Evolutionary conservation across 2,797 vertebrate genomes (phyloP), one percentile per base, ranked within the genome.

Genomic region (Prionace glauca): DNA sequence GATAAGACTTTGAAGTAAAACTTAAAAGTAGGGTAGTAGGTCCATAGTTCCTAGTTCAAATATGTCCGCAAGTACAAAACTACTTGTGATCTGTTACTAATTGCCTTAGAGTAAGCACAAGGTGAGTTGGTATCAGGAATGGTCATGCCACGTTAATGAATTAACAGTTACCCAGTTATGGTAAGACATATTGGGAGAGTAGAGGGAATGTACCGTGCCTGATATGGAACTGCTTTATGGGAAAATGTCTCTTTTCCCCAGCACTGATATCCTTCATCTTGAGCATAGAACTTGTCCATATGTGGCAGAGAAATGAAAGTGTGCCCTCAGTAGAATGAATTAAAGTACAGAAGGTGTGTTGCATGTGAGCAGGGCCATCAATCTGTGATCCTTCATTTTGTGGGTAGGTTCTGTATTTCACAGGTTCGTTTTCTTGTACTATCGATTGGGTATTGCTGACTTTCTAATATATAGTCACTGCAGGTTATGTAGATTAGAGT

Each of bases 401-500:
- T 65, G 9, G 29, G 50, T 60, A 56, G 86, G 56, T 88, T 24
- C 16, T 65, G 12, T 65, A 67, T 92, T 67, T 32, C 29, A n/a
- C 3, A 62, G 29, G 29, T n/a, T 92, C 29, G 22, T n/a, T 92
- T 92, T 92, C 62, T 7, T 9, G 65, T 92, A 62, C 62, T 92
- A 65, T 67, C 1, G 67, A 22, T 92, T 41, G 3, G 36, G 36
- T 69, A 45, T 84, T 84, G 81, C 41, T 45, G 81, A 8, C 18
- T 56, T 7, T 92, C 29, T 22, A n/a, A 60, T 36, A 10, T 20
- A 20, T 91, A n/a, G 74, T 74, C 94, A 84, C n/a, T 81, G 36
- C 72, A 77, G 72, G 14, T 79, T 60, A 14, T 84, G 45, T 96
- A 97, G 96, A 96, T 96, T 96, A 96, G 29, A 26, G 56, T 81